Evolutionary conservation across 2,797 vertebrate genomes (phyloP).

Genomic region (Aselliscus stoliczkanus): DNA sequence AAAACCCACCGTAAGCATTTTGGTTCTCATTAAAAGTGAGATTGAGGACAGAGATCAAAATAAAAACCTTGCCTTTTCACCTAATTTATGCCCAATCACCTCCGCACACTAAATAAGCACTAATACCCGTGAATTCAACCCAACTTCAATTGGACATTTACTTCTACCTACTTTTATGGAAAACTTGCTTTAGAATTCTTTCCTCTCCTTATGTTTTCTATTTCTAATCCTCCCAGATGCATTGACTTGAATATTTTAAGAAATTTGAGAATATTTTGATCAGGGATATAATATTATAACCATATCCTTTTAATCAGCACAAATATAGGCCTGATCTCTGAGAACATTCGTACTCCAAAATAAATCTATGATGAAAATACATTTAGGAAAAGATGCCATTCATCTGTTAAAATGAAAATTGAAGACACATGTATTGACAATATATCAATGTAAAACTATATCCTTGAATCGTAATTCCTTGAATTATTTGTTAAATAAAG

Average conservation of each 20-base stretch:
- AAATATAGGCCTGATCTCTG: not conserved
- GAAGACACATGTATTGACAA: not conserved
- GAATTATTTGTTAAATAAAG: not conserved
- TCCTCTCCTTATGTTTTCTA: not conserved
- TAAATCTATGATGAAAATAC: not conserved
- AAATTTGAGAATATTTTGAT: not conserved
- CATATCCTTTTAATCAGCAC: not conserved
- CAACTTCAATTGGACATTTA: not conserved
- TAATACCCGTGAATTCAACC: not conserved
- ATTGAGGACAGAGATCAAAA: not conserved
- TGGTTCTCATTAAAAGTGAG: not conserved
- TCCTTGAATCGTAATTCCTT: too few relatives aligned
- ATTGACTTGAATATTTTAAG: not conserved
- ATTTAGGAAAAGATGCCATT: not conserved
- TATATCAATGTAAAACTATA: not conserved
- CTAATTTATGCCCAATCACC: not conserved
- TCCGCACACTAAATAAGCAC: not conserved
- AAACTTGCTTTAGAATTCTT: not conserved
- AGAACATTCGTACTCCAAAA: not conserved
- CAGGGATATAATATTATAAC: not conserved
- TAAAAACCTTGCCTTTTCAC: not conserved
- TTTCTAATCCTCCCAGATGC: not conserved
- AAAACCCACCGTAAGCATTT: not conserved
- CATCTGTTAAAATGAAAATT: not conserved
- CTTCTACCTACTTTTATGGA: not conserved